Evolutionary conservation across 1,140 invertebrate species (phyloP), one percentile per base, ranked within the genome.

Genomic region (Limonius californicus): DNA sequence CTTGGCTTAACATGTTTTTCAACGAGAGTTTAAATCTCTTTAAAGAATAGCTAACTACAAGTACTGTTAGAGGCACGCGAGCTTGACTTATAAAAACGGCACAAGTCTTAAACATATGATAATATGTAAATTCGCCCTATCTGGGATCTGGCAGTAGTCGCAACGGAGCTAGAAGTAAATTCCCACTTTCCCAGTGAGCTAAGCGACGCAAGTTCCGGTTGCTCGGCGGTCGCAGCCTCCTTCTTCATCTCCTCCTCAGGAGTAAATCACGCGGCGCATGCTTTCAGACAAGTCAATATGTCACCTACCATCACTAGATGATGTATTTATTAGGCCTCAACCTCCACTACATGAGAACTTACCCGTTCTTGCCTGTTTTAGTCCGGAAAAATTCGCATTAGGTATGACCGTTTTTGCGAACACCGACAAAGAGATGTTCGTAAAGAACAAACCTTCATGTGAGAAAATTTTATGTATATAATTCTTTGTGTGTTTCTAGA

Each of bases 211-310:
- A 39, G 35, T 39, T 39, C 35, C 35, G 35, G 35, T 39, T 39
- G 35, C 35, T 39, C 35, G 23, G 35, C 35, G 35, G 35, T 39
- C 35, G 2, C 35, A 39, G n/a, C 35, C 35, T 39, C n/a, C 35
- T 39, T 39, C 35, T 39, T 39, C n/a, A 39, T 39, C 35, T 39
- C 35, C 35, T 9, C 35, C 35, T 39, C n/a, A 14, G 35, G 35
- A 39, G 45, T 50, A 50, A 50, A 50, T 50, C 45, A 50, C 45
- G 45, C 45, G 45, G 45, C 45, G 19, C 45, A 50, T 50, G 45
- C 16, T 50, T 50, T 50, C 45, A 50, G 19, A 50, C 45, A 50
- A 19, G 45, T 50, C 45, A 21, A 18, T 50, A 18, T 50, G 45
- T 50, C 45, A 50, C 16, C 45, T 18, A 50, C 45, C 19, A 50